Base-by-base conservation (phyloP, 64 coral and sea anemone genomes). In the Stylophora pistillata region DNA sequence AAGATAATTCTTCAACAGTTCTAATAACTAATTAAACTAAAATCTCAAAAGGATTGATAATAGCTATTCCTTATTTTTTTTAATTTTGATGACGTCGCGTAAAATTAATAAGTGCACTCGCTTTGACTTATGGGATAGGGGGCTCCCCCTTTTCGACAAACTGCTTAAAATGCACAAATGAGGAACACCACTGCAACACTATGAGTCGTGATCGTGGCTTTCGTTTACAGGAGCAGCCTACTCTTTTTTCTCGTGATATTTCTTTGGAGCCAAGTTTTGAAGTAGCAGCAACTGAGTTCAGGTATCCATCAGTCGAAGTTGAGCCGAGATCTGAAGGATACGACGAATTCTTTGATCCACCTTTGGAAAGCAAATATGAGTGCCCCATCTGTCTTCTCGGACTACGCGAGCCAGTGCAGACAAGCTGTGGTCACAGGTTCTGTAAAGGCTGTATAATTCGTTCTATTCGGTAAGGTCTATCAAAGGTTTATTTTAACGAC, bases 311-410 rank as follows among this genome's bases (percentile, higher is more conserved):
- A 14, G n/a, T 14, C 3, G 75, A 56, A 14, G 37, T 41, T 41
- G 75, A 78, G 56, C 52, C 41, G 0, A 27, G 75, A 52, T 78
- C 76, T 57, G 80, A 91, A 53, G 80, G 89, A 0, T 81, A 70
- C 10, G 89, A 91, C 27, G 89, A 91, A 12, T 75, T 52, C 23
- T 91, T 91, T 74, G 89, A 91, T 73, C 89, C 89, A 9, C 82
- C 61, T 4, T 71, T 92, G 9, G 90, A 92, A 57, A 92, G 83
- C 29, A 92, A 87, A 28, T 92, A 87, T 52, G 83, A 86, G 60
- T 92, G 90, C 47, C 90, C 90, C 5, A 92, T 92, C 33, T 92
- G 90, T 55, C 78, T 79, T 73, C 10, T 92, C 13, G 90, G 83
- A 0, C 33, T 87, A 9, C n/a, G 90, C 71, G 90, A 92, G 55